phyloP scores from a whole-genome alignment of 2,888 invertebrate genomes.

The Amitus sp. region DNA sequence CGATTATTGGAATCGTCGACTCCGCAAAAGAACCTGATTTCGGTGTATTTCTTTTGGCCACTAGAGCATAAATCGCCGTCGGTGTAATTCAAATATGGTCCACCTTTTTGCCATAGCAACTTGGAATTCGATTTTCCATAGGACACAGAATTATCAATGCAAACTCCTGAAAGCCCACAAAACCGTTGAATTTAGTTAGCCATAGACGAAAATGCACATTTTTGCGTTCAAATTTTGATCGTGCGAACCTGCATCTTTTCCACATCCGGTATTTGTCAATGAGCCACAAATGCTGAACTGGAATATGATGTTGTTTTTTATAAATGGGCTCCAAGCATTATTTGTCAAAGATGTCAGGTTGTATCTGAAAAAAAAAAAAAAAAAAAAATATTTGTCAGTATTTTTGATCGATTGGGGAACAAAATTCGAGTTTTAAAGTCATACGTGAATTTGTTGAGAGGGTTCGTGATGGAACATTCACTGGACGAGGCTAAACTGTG shows the following conservation, averaged over 20 bases:
- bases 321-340: conserved; percentile 34
- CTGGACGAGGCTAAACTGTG: conserved; percentile 43
- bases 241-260: conserved; percentile 45
- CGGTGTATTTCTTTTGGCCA: conserved; percentile 46
- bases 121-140: conserved; percentile 52
- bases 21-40: conserved; percentile 53
- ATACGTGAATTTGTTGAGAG: conserved; percentile 49
- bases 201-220: conserved; percentile 2
- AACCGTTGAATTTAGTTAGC: too few relatives aligned
- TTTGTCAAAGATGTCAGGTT: conserved; percentile 50
- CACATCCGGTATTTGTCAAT: conserved; percentile 38
- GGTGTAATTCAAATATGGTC: conserved; percentile 60
- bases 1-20: conserved; percentile 36
- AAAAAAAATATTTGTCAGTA: conserved; percentile 2
- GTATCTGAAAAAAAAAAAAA: conserved; percentile 41
- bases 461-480: conserved; percentile 51
- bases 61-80: conserved; percentile 49
- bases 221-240: not conserved
- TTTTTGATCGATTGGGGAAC: not conserved
- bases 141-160: conserved; percentile 43
- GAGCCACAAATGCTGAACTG: conserved; percentile 51
- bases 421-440: not conserved
- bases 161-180: conserved; percentile 54
- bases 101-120: conserved; percentile 53
- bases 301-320: conserved; percentile 38